A percentile compares a stretch with the other conserved stretches of the same genome.
phyloP scores from a whole-genome alignment of 2,113 vertebrate species.

The Prionailurus viverrinus region DNA sequence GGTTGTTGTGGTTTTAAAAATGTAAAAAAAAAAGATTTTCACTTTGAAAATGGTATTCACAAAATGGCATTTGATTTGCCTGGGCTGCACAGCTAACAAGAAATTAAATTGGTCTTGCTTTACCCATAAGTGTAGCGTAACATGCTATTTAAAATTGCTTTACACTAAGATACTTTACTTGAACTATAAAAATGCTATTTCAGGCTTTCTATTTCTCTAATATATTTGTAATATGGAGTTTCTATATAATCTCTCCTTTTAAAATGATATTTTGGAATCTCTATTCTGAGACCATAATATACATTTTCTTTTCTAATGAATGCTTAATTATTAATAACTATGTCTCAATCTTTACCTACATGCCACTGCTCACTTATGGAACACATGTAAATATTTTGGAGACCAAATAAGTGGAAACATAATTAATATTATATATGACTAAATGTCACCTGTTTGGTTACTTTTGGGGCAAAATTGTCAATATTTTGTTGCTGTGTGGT shows the following conservation, averaged over 20 bases:
- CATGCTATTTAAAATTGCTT: background rate
- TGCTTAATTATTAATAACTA: background rate
- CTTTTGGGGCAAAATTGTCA: background rate
- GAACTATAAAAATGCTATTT: background rate
- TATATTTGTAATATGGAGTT: background rate
- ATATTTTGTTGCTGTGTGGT: background rate
- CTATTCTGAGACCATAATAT: background rate
- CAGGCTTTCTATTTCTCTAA: background rate
- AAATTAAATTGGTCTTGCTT: background rate
- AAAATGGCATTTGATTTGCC: background rate
- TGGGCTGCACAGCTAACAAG: background rate
- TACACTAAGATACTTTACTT: background rate
- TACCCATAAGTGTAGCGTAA: background rate
- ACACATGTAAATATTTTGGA: background rate
- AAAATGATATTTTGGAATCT: background rate
- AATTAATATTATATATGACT: background rate
- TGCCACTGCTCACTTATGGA: background rate
- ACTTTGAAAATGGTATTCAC: background rate
- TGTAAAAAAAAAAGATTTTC: background rate
- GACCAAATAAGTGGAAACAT: background rate
- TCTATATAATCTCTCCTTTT: background rate
- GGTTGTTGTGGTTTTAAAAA: background rate
- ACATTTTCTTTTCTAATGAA: background rate
- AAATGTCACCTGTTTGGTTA: background rate
- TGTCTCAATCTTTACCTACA: background rate